Conservation (phyloP, 2,113 vertebrate species). For the Fulica atra region DNA sequence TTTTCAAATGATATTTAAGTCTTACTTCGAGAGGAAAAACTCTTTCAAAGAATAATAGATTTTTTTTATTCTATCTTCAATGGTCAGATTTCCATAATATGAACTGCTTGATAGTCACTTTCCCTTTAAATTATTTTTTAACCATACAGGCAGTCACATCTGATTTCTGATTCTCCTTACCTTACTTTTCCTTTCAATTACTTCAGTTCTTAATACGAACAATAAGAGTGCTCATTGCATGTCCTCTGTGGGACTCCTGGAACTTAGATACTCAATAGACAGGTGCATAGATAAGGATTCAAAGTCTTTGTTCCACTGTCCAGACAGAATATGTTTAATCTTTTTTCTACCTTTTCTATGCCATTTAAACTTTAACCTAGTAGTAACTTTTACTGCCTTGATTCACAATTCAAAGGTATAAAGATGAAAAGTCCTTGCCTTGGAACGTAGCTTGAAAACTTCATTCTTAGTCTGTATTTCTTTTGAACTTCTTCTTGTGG, state of each 20-base stretch:
- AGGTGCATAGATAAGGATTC: slow-evolving; percentile 77
- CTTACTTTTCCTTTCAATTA: slow-evolving; percentile 85
- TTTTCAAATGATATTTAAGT: slow-evolving; percentile 72
- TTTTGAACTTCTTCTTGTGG: slow-evolving; percentile 81
- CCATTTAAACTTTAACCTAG: slow-evolving; percentile 88
- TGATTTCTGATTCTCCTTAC: slow-evolving; percentile 74
- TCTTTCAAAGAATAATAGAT: slow-evolving; percentile 77
- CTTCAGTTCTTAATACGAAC: slow-evolving; percentile 80
- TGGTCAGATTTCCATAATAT: slow-evolving; percentile 80
- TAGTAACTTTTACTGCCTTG: slow-evolving; percentile 84
- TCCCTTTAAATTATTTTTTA: slow-evolving; percentile 83
- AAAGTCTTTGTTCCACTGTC: slow-evolving; percentile 82
- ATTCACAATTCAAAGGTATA: slow-evolving; percentile 81
- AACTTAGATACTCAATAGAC: slow-evolving; percentile 74
- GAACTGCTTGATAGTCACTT: slow-evolving; percentile 77
- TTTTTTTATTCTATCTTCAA: slow-evolving; percentile 71
- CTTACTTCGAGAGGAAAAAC: slow-evolving; percentile 64
- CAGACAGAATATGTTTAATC: slow-evolving; percentile 80
- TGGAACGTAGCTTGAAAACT: slow-evolving; percentile 81
- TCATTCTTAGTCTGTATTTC: slow-evolving; percentile 75
- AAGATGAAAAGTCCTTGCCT: slow-evolving; percentile 81
- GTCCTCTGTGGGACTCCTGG: slow-evolving; percentile 76
- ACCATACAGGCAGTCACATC: slow-evolving; percentile 75
- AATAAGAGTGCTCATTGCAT: slow-evolving; percentile 73
- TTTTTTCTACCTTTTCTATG: slow-evolving; percentile 79